These are phyloP conservation scores for Eulemur mongoz DNA, from an alignment of 2,797 vertebrate genomes.

Conservation along the genomic window DNA sequence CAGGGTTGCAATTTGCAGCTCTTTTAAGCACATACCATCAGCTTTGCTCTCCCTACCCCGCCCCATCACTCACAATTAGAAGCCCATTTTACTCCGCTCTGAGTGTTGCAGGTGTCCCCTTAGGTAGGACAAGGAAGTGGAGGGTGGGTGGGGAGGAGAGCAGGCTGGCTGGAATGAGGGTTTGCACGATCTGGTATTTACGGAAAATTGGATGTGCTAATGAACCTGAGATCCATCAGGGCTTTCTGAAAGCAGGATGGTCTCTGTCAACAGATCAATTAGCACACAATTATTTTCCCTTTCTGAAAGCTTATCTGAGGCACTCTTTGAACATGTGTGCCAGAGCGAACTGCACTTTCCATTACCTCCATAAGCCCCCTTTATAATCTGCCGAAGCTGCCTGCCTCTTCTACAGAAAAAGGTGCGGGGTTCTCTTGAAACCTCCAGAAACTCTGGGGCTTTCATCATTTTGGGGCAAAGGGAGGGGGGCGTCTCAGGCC, in stretches of 20 bases:
- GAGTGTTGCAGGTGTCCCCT: fast-evolving
- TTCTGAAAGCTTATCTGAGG: slow-evolving; percentile 68
- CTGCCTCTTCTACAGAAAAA: neutral
- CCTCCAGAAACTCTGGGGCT: neutral
- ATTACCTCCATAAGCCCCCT: neutral
- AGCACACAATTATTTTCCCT: slow-evolving; percentile 81
- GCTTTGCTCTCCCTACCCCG: neutral
- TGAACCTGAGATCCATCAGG: slow-evolving; percentile 80
- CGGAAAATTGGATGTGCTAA: slow-evolving; percentile 81
- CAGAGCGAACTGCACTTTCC: neutral
- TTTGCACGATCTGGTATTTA: slow-evolving; percentile 61
- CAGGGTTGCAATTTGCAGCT: neutral
- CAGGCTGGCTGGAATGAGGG: neutral
- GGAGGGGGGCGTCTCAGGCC: fast-evolving
- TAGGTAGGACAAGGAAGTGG: neutral
- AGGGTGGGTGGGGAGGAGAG: neutral
- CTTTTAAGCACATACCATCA: neutral
- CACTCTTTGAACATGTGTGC: neutral
- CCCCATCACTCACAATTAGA: neutral
- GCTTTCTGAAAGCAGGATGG: slow-evolving; percentile 71
- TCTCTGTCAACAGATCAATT: slow-evolving; percentile 83
- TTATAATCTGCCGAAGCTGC: neutral
- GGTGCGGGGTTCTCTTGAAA: neutral
- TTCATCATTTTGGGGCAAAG: neutral
- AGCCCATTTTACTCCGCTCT: neutral